A percentile compares a stretch with the other conserved stretches of the same genome.
These are phyloP conservation scores for Masticophis lateralis DNA, from an alignment of 2,797 vertebrate species.

Conservation along the genomic window DNA sequence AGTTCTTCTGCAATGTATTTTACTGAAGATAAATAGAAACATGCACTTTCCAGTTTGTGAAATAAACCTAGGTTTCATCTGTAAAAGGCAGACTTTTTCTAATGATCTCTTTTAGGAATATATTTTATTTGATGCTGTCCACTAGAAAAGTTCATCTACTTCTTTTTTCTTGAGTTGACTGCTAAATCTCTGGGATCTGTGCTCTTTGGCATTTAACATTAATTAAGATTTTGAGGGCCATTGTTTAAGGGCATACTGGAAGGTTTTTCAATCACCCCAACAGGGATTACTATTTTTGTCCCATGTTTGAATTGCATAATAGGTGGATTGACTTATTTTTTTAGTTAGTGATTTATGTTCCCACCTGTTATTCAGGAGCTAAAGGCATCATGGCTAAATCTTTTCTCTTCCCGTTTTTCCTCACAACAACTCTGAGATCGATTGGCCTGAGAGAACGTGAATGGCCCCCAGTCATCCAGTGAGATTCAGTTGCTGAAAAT, in stretches of 20 bases:
- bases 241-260: neutral
- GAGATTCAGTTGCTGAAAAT: neutral
- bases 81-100: slow-evolving; percentile 29
- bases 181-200: neutral
- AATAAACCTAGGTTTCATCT: slow-evolving; percentile 33
- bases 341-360: neutral
- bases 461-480: neutral
- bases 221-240: neutral
- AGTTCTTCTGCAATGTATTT: slow-evolving; percentile 40
- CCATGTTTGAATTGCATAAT: neutral
- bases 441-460: neutral
- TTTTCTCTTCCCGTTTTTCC: neutral
- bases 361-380: neutral
- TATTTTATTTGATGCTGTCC: neutral
- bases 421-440: neutral
- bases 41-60: slow-evolving; percentile 30
- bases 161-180: neutral
- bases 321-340: neutral
- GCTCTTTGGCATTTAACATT: neutral
- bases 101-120: neutral
- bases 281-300: neutral
- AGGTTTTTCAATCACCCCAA: neutral
- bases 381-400: neutral
- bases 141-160: neutral
- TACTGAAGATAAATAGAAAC: slow-evolving; percentile 5